A percentile compares a stretch with the other conserved stretches of the same genome.
Conservation (phyloP, 2,797 vertebrate species). For the Falco peregrinus region DNA sequence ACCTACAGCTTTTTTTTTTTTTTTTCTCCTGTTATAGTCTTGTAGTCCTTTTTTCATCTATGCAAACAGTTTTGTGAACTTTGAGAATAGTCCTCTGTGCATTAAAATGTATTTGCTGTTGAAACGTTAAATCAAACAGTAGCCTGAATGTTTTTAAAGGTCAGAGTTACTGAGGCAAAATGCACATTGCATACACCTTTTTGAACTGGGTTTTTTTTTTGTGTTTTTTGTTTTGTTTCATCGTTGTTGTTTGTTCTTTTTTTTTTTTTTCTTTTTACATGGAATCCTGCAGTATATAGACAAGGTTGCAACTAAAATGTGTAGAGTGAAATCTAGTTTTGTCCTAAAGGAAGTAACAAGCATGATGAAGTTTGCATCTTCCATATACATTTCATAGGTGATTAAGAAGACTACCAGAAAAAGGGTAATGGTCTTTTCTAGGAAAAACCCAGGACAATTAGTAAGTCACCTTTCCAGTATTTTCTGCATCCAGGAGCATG, state of each 20-base stretch:
- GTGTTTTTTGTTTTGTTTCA: background rate
- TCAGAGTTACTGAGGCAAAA: slow-evolving; percentile 41
- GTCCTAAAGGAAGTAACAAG: background rate
- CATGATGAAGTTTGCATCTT: background rate
- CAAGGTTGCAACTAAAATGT: background rate
- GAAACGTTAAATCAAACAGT: slow-evolving; percentile 52
- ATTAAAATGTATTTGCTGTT: slow-evolving; percentile 55
- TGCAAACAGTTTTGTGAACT: slow-evolving; percentile 61
- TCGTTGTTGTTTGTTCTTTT: too few relatives aligned
- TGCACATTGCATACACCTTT: background rate
- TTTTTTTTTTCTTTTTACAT: background rate
- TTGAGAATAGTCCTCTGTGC: slow-evolving; percentile 41
- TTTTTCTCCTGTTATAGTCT: background rate
- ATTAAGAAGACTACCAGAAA: background rate
- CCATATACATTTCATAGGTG: background rate
- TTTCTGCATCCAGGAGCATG: background rate
- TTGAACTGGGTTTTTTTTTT: background rate
- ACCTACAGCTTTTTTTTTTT: background rate
- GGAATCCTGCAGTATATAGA: background rate
- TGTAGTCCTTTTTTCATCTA: background rate
- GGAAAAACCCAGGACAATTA: background rate
- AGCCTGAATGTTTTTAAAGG: slow-evolving; percentile 54
- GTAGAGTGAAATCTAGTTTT: background rate
- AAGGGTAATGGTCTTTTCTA: background rate
- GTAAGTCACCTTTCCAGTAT: background rate